Evolutionary conservation across 2,797 vertebrate genomes (phyloP).

Genomic region (Harpagifer antarcticus): DNA sequence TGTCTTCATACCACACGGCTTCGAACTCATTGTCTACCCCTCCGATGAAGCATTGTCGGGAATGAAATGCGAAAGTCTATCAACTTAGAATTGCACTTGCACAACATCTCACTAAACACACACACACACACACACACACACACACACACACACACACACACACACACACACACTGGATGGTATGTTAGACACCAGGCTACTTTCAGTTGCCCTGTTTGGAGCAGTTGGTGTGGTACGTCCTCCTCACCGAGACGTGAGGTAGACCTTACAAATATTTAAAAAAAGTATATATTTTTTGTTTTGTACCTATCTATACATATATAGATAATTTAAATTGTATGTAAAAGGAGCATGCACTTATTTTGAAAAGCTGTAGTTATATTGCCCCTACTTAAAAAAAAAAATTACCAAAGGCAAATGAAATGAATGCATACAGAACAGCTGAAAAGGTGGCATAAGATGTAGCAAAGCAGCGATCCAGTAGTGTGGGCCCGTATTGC

Average conservation of each 20-base stretch:
- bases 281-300: constrained; percentile 82
- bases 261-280: constrained; percentile 79
- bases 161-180: constrained; percentile 65
- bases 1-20: constrained; percentile 88
- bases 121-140: constrained; percentile 30
- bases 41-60: constrained; percentile 70
- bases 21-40: constrained; percentile 90
- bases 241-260: constrained; percentile 83
- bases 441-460: constrained; percentile 85
- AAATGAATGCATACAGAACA: constrained; percentile 65
- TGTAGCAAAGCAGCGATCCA: constrained; percentile 90
- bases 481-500: constrained; percentile 85
- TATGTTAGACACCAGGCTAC: constrained; percentile 76
- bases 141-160: constrained; percentile 50
- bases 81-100: constrained; percentile 97
- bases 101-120: constrained; percentile 85
- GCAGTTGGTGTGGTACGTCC: constrained; percentile 85
- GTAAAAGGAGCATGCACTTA: constrained; percentile 98
- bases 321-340: constrained; percentile 87
- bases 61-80: constrained; percentile 84
- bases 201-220: constrained; percentile 63
- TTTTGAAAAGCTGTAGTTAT: constrained; percentile 88
- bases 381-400: constrained; percentile 85
- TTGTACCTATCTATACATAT: constrained; percentile 82
- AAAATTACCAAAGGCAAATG: constrained; percentile 91